Percentiles rank a stretch among this genome's conserved stretches.
phyloP scores from a whole-genome alignment of 2,888 invertebrate genomes.

The Crepidodera aurea region DNA sequence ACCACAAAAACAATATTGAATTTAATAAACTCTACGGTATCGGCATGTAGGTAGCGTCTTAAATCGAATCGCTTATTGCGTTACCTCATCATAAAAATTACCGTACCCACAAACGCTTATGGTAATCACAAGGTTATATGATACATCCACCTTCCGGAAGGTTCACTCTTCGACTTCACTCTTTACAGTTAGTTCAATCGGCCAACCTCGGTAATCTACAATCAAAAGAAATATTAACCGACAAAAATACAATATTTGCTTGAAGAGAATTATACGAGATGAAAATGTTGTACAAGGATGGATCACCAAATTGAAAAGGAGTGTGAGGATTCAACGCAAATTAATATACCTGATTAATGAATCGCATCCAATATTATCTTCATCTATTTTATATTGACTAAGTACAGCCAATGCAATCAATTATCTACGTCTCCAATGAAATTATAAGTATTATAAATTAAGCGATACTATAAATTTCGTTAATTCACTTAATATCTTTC shows the following conservation, averaged over 20 bases:
- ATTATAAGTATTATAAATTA: conserved; percentile 5
- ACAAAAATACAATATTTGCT: conserved; percentile 36
- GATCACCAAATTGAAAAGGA: too few species aligned
- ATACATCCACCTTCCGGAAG: conserved; percentile 41
- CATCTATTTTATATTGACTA: too few species aligned
- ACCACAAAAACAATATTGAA: conserved; percentile 25
- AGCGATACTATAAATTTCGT: not conserved
- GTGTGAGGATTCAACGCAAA: too few species aligned
- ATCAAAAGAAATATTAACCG: conserved; percentile 24
- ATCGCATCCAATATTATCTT: too few species aligned
- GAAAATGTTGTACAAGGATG: too few species aligned
- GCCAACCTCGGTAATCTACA: conserved; percentile 29
- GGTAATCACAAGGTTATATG: conserved; percentile 38
- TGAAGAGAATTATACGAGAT: too few species aligned
- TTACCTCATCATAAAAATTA: conserved; percentile 37
- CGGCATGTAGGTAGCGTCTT: conserved; percentile 20
- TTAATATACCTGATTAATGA: too few species aligned
- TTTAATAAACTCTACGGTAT: conserved; percentile 19
- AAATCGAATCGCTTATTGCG: conserved; percentile 31
- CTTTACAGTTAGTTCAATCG: conserved; percentile 44
- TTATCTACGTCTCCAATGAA: not conserved
- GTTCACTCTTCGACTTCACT: conserved; percentile 40
- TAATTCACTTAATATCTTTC: conserved; percentile 4
- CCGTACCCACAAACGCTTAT: conserved; percentile 40
- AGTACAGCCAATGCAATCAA: too few species aligned